phyloP scores from a whole-genome alignment of 2,888 invertebrate genomes.

The Stramonita haemastoma region DNA sequence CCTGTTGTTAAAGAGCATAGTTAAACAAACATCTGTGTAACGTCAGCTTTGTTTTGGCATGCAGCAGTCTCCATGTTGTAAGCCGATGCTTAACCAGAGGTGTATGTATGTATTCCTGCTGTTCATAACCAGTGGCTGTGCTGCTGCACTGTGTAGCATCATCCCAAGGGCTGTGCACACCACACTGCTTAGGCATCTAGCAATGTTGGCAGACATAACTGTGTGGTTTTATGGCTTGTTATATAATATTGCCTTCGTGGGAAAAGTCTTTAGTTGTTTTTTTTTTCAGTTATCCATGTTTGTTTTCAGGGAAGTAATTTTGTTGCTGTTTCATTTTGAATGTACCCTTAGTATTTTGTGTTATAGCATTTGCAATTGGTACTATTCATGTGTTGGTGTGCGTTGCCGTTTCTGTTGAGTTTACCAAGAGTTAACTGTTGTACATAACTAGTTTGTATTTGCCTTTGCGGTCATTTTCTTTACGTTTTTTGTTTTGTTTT shows the following conservation, averaged over 20 bases:
- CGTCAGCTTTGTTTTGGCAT: neutral
- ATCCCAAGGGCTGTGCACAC: too few relatives aligned
- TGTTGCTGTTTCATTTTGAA: neutral
- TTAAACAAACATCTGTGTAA: neutral
- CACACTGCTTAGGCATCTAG: too few relatives aligned
- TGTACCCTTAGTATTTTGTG: neutral
- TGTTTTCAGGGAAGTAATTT: too few relatives aligned
- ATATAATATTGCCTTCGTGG: too few relatives aligned
- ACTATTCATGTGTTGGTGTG: neutral
- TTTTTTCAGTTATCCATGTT: too few relatives aligned
- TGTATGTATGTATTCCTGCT: too few relatives aligned
- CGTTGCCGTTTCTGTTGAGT: neutral
- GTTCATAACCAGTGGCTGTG: too few relatives aligned
- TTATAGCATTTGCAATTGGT: neutral
- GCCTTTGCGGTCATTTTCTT: neutral
- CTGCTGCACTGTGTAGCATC: too few relatives aligned
- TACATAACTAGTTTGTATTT: neutral
- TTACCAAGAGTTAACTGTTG: neutral
- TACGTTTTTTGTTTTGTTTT: neutral
- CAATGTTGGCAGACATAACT: too few relatives aligned
- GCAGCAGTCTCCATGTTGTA: neutral
- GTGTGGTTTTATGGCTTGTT: too few relatives aligned
- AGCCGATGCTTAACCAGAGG: neutral
- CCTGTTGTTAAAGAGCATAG: too few relatives aligned
- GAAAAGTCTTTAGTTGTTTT: too few relatives aligned